Evolutionary conservation across 2,797 vertebrate genomes (phyloP), one percentile per base, ranked within the genome.

Genomic region (Clangula hyemalis): DNA sequence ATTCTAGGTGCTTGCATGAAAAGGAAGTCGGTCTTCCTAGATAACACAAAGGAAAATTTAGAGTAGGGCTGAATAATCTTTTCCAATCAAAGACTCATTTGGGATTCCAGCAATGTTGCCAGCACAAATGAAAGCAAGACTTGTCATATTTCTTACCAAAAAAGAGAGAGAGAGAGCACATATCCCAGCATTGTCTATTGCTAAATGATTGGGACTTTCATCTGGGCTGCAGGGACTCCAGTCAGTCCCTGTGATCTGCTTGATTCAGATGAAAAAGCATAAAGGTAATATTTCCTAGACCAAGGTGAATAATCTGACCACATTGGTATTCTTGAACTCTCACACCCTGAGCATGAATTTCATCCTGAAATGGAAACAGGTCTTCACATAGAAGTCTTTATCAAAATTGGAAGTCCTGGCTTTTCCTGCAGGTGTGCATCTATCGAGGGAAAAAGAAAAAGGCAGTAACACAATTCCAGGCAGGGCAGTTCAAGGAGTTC

Each of bases 121-220:
- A 53, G 30, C 39, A 57, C 4, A 11, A 53, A 53, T 6, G 13
- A 66, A 72, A 65, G 20, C 10, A 51, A 87, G 14, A 17, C 27
- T 41, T 66, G 17, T 7, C 18, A 1, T 5, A 4, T 21, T 41
- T 34, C 75, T 36, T 16, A 38, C 6, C 21, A 32, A 65, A 65
- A 39, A 3, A 14, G 43, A 19, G 38, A 56, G 25, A 71, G 27
- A 53, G 51, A 28, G 38, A 56, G 22, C 66, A 24, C 15, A 32
- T 6, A 30, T 1, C 60, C 39, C 12, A 19, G 66, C 12, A 20
- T 5, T 75, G 54, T 0, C 64, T 53, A 19, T 8, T 38, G 21
- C 32, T 76, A 34, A 53, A 51, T 27, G 36, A 45, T 21, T 1
- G 1, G 15, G 34, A 10, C 1, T 1, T 7, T 39, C 1, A 0